Base-by-base conservation (phyloP, 2,113 vertebrate genomes). In the Hyaena hyaena region DNA sequence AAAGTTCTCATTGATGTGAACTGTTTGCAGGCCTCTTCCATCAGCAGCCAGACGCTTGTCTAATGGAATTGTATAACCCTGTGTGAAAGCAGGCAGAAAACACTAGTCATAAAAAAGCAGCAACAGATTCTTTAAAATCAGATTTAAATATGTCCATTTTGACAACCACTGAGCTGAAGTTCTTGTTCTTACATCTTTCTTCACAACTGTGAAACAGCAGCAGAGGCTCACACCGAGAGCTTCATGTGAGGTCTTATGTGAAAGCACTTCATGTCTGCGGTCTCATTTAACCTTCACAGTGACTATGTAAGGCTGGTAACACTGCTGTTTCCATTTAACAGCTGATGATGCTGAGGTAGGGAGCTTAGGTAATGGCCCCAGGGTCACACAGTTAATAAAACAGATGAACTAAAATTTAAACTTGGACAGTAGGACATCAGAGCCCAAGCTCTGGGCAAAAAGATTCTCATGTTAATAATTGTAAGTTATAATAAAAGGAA, bases 1-100 rank as follows among this genome's bases (percentile, higher is more conserved):
- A 93, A 99, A 99, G 98, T 99, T 99, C 97, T 99, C 99, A 92
- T 99, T 99, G 90, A 99, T 99, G 94, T 99, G 99, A 95, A 99
- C 99, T 0, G 99, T 99, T 98, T 99, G 99, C 66, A 99, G 88
- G 68, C 99, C 99, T 98, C 99, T 98, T 66, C 99, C 99, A 95
- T 99, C 99, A 14, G 99, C 99, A 95, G 99, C 99, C 97, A 99
- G 98, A 97, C 99, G 99, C 97, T 99, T 99, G 97, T 99, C 99
- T 90, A 99, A 98, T 5, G 99, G 99, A 98, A 99, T 99, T 58
- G 99, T 99, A 98, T 99, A 99, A 95, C 99, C 99, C 99, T 99
- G n/a, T 79, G 45, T 0, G 91, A 92, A 95, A 98, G 61, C 21
- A 92, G n/a, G 55, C 5, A 86, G 90, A 14, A 95, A 68, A 31